Conservation (phyloP, 2,113 vertebrate genomes). For the Sardina pilchardus region DNA sequence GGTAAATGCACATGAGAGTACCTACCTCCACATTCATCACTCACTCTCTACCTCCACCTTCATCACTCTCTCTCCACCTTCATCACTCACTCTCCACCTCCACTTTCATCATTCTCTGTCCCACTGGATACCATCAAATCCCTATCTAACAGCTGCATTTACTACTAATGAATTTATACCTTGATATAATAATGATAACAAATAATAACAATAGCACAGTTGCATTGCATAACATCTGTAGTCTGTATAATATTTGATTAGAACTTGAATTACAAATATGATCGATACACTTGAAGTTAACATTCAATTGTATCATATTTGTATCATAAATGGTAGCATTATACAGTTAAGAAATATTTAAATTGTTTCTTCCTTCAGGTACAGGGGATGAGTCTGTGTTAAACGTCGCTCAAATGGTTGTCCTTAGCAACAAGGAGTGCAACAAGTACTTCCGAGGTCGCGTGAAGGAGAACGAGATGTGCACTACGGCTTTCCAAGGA, state of each 20-base stretch:
- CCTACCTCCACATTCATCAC: neutral
- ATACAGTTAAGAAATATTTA: too few species aligned
- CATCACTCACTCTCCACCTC: neutral
- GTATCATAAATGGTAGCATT: neutral
- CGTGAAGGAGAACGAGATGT: slow-evolving; percentile 86
- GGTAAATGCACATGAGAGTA: slow-evolving; percentile 42
- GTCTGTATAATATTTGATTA: too few species aligned
- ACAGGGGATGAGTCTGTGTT: slow-evolving; percentile 77
- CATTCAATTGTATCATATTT: too few species aligned
- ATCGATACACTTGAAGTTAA: too few species aligned
- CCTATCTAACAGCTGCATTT: too few species aligned
- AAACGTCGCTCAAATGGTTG: slow-evolving; percentile 79
- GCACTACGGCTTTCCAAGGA: slow-evolving; percentile 75
- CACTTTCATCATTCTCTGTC: neutral
- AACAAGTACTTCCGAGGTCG: slow-evolving; percentile 79
- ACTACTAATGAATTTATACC: too few species aligned
- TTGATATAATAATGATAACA: too few species aligned
- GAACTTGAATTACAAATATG: too few species aligned
- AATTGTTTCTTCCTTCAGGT: slow-evolving; percentile 71
- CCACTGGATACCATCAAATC: neutral
- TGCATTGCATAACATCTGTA: too few species aligned
- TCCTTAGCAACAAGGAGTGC: slow-evolving; percentile 84
- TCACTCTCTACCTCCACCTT: neutral
- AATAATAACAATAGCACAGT: too few species aligned
- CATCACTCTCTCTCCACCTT: neutral